A percentile compares a stretch with the other conserved stretches of the same genome.
These are phyloP conservation scores for Toxonevra muliebris DNA, from an alignment of 2,888 invertebrate species.

Conservation along the genomic window DNA sequence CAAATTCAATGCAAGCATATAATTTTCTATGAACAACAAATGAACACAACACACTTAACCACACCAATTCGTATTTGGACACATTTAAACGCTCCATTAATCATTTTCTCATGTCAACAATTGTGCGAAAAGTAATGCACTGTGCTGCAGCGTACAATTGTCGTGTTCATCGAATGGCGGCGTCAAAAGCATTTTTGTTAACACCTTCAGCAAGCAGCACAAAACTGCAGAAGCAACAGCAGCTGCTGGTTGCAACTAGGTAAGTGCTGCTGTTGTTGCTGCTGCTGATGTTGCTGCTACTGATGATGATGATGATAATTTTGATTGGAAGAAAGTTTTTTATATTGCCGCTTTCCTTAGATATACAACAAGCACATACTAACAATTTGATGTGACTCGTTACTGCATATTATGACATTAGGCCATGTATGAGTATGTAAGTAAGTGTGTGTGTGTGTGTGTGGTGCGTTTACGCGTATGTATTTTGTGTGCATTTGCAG, in stretches of 20 bases:
- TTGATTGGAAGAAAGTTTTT: constrained; percentile 26
- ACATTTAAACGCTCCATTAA: constrained; percentile 29
- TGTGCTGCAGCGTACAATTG: constrained; percentile 6
- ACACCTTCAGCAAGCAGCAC: constrained; percentile 5
- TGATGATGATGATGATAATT: not conserved
- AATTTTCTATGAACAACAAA: too few species aligned
- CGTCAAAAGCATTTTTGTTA: constrained; percentile 8
- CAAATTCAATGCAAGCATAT: too few species aligned
- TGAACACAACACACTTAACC: too few species aligned
- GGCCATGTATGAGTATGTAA: not conserved
- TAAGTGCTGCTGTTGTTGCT: not conserved
- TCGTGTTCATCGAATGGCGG: not conserved
- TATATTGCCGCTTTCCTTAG: not conserved
- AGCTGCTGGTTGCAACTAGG: not conserved
- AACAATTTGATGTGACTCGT: constrained; percentile 16
- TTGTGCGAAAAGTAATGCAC: constrained; percentile 31
- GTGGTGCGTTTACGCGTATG: constrained; percentile 5
- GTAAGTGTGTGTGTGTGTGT: too few species aligned
- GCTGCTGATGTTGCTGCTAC: not conserved
- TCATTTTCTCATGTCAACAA: constrained; percentile 24
- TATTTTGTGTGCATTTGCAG: not conserved
- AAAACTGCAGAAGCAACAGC: not conserved
- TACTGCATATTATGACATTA: constrained; percentile 24
- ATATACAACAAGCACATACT: not conserved
- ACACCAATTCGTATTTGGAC: constrained; percentile 11